Evolutionary conservation across 2,888 invertebrate species (phyloP).

Genomic region (Eretmocerus hayati): DNA sequence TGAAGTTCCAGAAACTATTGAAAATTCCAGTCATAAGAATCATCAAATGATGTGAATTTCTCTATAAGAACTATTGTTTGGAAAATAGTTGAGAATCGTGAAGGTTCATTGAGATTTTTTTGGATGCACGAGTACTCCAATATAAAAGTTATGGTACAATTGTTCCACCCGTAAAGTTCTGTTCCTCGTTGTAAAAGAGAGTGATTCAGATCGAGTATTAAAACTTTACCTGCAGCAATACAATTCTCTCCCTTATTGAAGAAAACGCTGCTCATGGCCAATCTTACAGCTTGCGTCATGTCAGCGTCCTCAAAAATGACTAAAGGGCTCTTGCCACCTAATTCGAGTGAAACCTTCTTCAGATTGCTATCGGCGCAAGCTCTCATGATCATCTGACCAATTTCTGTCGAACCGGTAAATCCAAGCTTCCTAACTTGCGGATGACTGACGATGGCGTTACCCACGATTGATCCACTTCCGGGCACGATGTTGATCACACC

Average conservation of each 20-base stretch:
- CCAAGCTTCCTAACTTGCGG: slow-evolving; percentile 82
- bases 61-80: too few relatives aligned
- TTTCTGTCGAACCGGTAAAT: slow-evolving; percentile 91
- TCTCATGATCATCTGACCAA: slow-evolving; percentile 88
- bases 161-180: too few relatives aligned
- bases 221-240: slow-evolving; percentile 80
- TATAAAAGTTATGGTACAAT: too few relatives aligned
- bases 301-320: slow-evolving; percentile 93
- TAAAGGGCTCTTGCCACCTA: slow-evolving; percentile 93
- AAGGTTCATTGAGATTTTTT: too few relatives aligned
- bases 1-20: too few relatives aligned
- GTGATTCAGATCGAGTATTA: too few relatives aligned
- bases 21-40: too few relatives aligned
- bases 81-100: too few relatives aligned
- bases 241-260: slow-evolving; percentile 99
- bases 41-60: too few relatives aligned
- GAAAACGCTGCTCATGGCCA: slow-evolving; percentile 89
- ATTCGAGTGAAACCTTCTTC: slow-evolving; percentile 89
- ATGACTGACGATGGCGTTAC: slow-evolving; percentile 84
- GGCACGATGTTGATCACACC: slow-evolving; percentile 92
- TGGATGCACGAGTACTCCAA: too few relatives aligned
- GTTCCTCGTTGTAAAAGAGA: too few relatives aligned
- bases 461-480: slow-evolving; percentile 70
- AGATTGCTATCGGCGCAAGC: slow-evolving; percentile 83
- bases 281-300: slow-evolving; percentile 83